Conservation (phyloP, 2,888 invertebrate species). For the Gortyna flavago region DNA sequence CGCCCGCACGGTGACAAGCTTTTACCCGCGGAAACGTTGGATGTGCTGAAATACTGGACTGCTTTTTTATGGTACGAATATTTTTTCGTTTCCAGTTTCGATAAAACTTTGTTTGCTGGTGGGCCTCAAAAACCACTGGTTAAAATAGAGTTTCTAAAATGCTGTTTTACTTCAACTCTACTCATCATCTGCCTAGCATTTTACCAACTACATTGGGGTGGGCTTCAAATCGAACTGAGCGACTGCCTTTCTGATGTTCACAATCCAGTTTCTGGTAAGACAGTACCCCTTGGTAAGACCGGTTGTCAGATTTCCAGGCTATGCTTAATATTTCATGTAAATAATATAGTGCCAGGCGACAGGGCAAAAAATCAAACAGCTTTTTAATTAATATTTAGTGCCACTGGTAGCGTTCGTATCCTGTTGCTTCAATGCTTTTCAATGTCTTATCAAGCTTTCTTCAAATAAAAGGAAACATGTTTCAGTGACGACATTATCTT, state of each 20-base stretch:
- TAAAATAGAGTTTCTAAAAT: background rate
- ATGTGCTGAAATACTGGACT: slow-evolving; percentile 12
- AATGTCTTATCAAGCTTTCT: slow-evolving; percentile 6
- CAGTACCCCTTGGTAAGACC: background rate
- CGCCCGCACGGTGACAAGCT: slow-evolving; percentile 29
- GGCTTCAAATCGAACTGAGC: background rate
- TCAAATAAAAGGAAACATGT: background rate
- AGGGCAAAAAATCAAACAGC: background rate
- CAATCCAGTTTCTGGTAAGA: background rate
- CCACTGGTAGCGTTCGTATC: background rate
- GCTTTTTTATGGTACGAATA: background rate
- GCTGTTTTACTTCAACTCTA: background rate
- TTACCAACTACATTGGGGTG: background rate
- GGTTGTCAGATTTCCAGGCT: no score
- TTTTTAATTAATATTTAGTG: background rate
- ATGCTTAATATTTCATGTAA: background rate
- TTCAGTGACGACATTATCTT: slow-evolving; percentile 2
- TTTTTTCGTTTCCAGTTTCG: background rate
- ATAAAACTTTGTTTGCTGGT: background rate
- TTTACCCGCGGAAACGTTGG: background rate
- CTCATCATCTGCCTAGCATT: background rate
- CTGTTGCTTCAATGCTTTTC: background rate
- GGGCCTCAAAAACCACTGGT: background rate
- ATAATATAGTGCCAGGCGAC: background rate
- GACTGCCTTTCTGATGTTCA: background rate